Percentiles rank a stretch among this genome's conserved stretches.
Conservation (phyloP, 2,888 invertebrate genomes). For the Parascotia fuliginaria region DNA sequence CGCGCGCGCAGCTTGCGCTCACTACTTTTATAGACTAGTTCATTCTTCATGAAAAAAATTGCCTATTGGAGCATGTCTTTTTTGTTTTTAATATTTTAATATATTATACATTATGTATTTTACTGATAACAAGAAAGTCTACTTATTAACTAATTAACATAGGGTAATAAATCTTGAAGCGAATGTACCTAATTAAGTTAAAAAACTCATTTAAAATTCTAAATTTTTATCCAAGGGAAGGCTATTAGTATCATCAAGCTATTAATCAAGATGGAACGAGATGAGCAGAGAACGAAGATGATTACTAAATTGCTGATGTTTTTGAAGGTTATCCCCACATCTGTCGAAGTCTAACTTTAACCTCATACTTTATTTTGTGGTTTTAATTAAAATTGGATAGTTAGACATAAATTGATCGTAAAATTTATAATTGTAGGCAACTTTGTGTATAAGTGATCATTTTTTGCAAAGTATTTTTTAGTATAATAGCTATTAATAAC, state of each 20-base stretch:
- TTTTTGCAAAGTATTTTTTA: conserved; percentile 13
- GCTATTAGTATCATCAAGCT: not conserved
- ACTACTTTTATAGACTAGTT: conserved; percentile 56
- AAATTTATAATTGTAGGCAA: conserved; percentile 38
- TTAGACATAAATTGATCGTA: conserved; percentile 32
- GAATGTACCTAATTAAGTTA: conserved; percentile 14
- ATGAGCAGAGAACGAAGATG: conserved; percentile 45
- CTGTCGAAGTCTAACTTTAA: conserved; percentile 18
- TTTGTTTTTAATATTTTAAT: not conserved
- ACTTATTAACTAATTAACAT: conserved; percentile 22
- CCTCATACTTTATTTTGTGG: conserved; percentile 11
- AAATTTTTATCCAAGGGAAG: conserved; percentile 10
- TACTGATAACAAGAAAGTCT: conserved; percentile 9
- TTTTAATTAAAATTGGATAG: conserved; percentile 36
- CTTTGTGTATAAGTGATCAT: conserved; percentile 7
- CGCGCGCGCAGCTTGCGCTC: conserved; percentile 70
- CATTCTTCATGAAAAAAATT: conserved; percentile 17
- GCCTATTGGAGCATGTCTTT: conserved; percentile 6
- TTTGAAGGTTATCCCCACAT: conserved; percentile 21
- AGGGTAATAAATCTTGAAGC: conserved; percentile 23
- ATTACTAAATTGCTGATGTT: conserved; percentile 45
- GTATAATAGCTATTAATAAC: conserved; percentile 6
- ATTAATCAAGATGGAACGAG: conserved; percentile 26
- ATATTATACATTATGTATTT: conserved; percentile 3
- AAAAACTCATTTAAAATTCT: conserved; percentile 21